Evolutionary conservation across 2,888 invertebrate genomes (phyloP).

Genomic region (Mechanitis mazaeus): DNA sequence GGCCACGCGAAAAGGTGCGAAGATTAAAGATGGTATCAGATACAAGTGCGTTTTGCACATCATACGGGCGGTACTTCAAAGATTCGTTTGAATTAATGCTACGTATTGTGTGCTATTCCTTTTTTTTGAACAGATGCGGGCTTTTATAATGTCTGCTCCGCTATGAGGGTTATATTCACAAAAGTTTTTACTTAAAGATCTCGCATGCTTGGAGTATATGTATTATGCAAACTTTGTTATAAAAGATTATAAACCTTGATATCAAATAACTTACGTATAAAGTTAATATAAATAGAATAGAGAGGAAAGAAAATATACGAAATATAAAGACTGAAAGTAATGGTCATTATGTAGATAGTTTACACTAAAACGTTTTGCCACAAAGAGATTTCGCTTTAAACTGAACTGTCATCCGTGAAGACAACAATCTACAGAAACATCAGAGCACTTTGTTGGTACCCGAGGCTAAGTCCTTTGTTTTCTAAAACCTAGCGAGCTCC

Average conservation of each 20-base stretch:
- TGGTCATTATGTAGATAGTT: constrained; percentile 27
- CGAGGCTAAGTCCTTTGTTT: constrained; percentile 66
- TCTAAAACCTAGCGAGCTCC: constrained; percentile 56
- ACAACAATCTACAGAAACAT: constrained; percentile 57
- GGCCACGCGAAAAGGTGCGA: constrained; percentile 71
- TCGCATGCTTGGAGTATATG: not conserved
- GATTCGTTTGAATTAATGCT: constrained; percentile 41
- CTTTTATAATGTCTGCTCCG: constrained; percentile 23
- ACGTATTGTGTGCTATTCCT: constrained; percentile 43
- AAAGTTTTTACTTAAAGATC: not conserved
- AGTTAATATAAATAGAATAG: not conserved
- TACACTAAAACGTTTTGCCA: constrained; percentile 36
- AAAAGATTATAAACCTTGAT: not conserved
- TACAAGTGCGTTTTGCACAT: constrained; percentile 62
- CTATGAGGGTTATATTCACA: constrained; percentile 16
- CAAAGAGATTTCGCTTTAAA: constrained; percentile 53
- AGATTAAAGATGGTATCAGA: constrained; percentile 73
- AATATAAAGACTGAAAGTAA: constrained; percentile 3
- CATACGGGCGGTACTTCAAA: constrained; percentile 48
- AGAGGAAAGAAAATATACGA: not conserved
- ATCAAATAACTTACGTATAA: too few species aligned
- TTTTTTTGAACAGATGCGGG: constrained; percentile 32
- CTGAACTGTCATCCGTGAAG: constrained; percentile 57
- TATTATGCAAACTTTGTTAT: not conserved
- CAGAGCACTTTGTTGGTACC: constrained; percentile 62